These are phyloP conservation scores for Dendrophyllia cribrosa DNA, from an alignment of 64 coral and sea anemone species.

Conservation along the genomic window DNA sequence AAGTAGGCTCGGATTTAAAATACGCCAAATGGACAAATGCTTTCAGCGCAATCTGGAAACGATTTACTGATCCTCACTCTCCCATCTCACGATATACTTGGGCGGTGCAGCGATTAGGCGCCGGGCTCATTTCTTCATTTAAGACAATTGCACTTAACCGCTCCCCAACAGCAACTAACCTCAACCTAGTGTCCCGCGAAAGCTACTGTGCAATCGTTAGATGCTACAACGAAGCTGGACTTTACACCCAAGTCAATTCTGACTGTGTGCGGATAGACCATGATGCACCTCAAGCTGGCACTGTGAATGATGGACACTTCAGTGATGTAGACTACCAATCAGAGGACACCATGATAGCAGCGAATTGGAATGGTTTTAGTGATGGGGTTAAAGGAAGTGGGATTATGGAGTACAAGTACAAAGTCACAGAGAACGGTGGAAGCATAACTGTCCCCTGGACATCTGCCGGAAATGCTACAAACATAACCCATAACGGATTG, in stretches of 20 bases:
- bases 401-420: constrained; percentile 81
- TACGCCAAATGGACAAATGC: constrained; percentile 88
- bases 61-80: constrained; percentile 83
- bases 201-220: constrained; percentile 89
- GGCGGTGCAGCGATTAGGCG: constrained; percentile 61
- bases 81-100: constrained; percentile 78
- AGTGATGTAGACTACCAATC: constrained; percentile 90
- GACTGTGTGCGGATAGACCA: constrained; percentile 94
- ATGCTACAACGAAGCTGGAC: constrained; percentile 89
- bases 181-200: constrained; percentile 78
- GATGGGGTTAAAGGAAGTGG: constrained; percentile 92
- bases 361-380: constrained; percentile 91
- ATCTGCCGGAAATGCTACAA: background rate
- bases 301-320: constrained; percentile 78
- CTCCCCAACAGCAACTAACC: constrained; percentile 34
- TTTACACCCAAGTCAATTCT: constrained; percentile 64
- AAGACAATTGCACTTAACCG: constrained; percentile 65
- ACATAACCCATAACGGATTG: constrained; percentile 54
- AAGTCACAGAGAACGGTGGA: constrained; percentile 29
- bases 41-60: constrained; percentile 72
- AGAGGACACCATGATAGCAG: constrained; percentile 46
- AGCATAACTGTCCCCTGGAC: constrained; percentile 3
- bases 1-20: constrained; percentile 36
- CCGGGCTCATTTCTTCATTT: constrained; percentile 72
- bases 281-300: constrained; percentile 79